A percentile compares a stretch with the other conserved stretches of the same genome.
Conservation (phyloP, 2,797 vertebrate genomes). For the Uromys caudimaculatus region DNA sequence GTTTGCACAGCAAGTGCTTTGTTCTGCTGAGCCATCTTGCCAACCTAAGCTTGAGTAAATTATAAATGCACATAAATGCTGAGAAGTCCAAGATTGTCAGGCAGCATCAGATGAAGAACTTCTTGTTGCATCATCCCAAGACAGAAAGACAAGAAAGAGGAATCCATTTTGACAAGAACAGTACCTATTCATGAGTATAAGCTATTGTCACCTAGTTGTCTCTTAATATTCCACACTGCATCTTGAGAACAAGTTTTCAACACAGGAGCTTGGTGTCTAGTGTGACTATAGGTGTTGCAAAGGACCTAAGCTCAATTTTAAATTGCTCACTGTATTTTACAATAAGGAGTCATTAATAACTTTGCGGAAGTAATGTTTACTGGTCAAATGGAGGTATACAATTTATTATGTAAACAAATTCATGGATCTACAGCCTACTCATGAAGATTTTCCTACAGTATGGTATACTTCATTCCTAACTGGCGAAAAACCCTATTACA, state of each 20-base stretch:
- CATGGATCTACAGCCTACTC: not conserved
- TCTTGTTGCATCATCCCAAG: not conserved
- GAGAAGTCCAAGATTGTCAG: not conserved
- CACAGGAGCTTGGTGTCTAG: not conserved
- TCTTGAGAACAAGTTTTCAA: not conserved
- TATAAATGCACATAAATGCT: not conserved
- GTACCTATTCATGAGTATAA: too few species aligned
- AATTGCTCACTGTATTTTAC: not conserved
- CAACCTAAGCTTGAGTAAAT: not conserved
- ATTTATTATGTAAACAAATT: not conserved
- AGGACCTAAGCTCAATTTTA: slow-evolving; percentile 13
- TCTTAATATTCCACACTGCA: not conserved
- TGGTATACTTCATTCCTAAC: not conserved
- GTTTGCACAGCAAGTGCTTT: not conserved
- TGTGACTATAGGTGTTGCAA: not conserved
- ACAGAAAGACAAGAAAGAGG: not conserved
- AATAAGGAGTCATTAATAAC: not conserved
- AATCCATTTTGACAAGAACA: not conserved
- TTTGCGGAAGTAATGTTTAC: not conserved
- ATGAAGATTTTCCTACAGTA: not conserved
- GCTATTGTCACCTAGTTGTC: too few species aligned
- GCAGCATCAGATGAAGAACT: not conserved
- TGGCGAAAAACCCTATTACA: not conserved
- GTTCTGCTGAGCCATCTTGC: not conserved
- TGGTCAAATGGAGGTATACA: not conserved